Base-by-base conservation (phyloP, 2,888 invertebrate genomes). In the Phyto melanocephala region DNA sequence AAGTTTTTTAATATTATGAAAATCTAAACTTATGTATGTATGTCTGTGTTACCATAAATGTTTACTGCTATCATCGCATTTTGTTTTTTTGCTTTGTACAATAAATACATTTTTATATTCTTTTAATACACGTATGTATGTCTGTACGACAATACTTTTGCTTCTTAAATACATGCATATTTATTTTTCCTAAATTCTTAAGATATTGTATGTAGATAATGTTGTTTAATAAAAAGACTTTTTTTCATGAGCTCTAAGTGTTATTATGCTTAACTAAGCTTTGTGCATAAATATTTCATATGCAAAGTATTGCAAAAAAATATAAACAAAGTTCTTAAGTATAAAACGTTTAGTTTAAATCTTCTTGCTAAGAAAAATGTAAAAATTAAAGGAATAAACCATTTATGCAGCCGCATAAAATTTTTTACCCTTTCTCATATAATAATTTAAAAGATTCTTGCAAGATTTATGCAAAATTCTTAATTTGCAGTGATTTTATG, bases 1-100 rank as follows among this genome's bases (percentile, higher is more conserved):
- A 70, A 62, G 15, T 68, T 77, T 77, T 62, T 42, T 77, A 52
- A 68, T 77, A 77, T 33, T 20, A 15, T 50, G 24, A 11, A 17
- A 1, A 13, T 24, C 6, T 28, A 28, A 24, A 24, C 10, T 35
- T 6, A 11, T 35, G 17, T 35, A 2, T 35, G 5, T 15, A 20
- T 54, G 33, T 20, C 13, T 47, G 17, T 68, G 11, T 67, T 6
- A 52, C 24, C 20, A 33, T 11, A 52, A 17, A 37, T 72, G 45
- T 50, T 47, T 56, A n/a, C 3, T n/a, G 47, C 58, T 42, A 22
- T 40, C 56, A 65, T 56, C 45, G 20, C 28, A 8, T 50, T 40
- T 52, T 20, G 10, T 28, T 37, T 58, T n/a, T 42, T 58, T 56
- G 1, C 15, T 45, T 45, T 75, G 13, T 50, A 22, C 45, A 45